Base-by-base conservation (phyloP, 2,113 vertebrate species). In the Mungos mungo region DNA sequence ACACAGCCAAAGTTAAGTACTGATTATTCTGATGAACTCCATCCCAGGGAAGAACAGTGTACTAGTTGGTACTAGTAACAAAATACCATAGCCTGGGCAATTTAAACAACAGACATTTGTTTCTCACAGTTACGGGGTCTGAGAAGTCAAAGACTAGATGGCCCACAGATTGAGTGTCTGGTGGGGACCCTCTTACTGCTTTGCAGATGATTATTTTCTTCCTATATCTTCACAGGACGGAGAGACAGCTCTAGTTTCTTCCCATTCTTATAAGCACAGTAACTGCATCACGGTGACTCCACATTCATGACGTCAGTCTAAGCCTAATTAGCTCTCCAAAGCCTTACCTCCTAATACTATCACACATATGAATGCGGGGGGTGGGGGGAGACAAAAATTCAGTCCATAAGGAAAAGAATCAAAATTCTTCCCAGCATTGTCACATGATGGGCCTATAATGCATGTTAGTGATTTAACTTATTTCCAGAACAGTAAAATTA, bases 1-100 rank as follows among this genome's bases (percentile, higher is more conserved):
- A 96, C 31, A 96, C 29, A 93, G 41, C n/a, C 93, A 97, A 63
- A 92, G 41, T 76, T 52, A 96, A 94, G 65, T 16, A 65, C 35
- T 71, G 45, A 92, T 95, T 81, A 97, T 47, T 95, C 18, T 21
- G 0, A 66, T 25, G 54, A 77, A 52, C 35, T 47, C 18, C 23
- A 45, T 72, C 50, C 57, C 76, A 52, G 14, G 15, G 68, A 83
- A 80, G 25, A 88, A 69, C 31, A 80, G n/a, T 41, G 1, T 69
- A 65, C 80, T 77, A 85, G 47, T 83, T n/a, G 57, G 31, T 57
- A 47, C 10, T 47, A 47, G 15, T 45, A 54, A 79, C 63, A 89
- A 86, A 77, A 88, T 76, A 86, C 9, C n/a, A 68, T 50, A 83
- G 60, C 74, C 15, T 29, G 8, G 15, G 21, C 81, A 14, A 33